Base-by-base conservation (phyloP, 2,888 invertebrate species). In the Limnephilus rhombicus region DNA sequence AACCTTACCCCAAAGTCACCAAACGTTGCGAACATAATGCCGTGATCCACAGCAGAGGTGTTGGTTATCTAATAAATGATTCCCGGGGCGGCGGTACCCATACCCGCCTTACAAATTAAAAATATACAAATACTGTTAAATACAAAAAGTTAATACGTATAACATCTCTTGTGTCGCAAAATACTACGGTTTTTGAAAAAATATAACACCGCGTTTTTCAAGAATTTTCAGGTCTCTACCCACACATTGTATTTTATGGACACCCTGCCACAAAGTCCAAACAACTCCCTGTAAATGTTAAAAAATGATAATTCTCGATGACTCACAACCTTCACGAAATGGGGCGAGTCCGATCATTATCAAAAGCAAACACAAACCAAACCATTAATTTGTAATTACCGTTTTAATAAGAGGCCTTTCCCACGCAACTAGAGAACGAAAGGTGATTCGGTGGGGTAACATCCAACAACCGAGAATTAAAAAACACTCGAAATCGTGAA, bases 331-430 rank as follows among this genome's bases (percentile, higher is more conserved):
- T 68, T 53, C 80, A 88, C 88, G 88, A 88, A 88, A 53, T 68
- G 88, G 85, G 91, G 68, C 91, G 86, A 91, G 68, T 34, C 68
- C 31, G 88, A 88, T 88, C 34, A 68, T 88, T 88, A 88, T 88
- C 88, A 88, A 89, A 89, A 89, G 81, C 88, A 91, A 90, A 91
- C 81, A 90, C 90, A 68, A 92, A 81, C 82, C 89, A 89, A 91
- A 45, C 45, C 91, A 68, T 68, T 88, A 68, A 49, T 90, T 92
- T 92, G 86, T 93, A 93, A 93, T 93, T 93, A 90, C 90, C 87
- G 91, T 87, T 90, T 90, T 41, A 85, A 91, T 85, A 89, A 90
- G 90, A 91, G 89, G 91, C 49, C 90, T 91, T 93, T 93, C 93
- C 93, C 93, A 93, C 93, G 93, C 91, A 49, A 80, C 41, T 86